These are phyloP conservation scores for Sphaerodactylus townsendi DNA, from an alignment of 2,113 vertebrate species.

Conservation along the genomic window DNA sequence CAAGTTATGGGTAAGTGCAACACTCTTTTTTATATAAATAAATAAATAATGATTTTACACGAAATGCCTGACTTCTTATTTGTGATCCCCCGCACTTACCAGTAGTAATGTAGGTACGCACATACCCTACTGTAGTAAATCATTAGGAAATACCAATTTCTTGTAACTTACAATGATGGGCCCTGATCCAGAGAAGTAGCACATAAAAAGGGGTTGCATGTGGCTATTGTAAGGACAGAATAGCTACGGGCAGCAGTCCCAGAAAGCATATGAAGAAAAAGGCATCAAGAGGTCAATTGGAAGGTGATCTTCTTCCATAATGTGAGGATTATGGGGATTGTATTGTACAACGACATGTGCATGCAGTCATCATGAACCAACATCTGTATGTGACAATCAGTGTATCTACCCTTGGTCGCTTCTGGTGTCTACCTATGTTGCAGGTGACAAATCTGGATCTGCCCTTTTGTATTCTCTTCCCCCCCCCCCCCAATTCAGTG, in stretches of 20 bases:
- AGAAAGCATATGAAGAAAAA: not conserved
- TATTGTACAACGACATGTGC: too few species aligned
- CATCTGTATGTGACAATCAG: not conserved
- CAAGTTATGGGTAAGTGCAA: too few species aligned
- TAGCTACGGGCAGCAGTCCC: too few species aligned
- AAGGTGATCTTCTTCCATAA: not conserved
- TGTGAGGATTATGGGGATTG: not conserved
- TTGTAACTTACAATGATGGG: not conserved
- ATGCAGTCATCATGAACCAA: not conserved
- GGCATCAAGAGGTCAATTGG: not conserved
- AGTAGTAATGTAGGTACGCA: not conserved
- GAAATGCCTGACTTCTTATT: not conserved
- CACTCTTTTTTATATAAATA: too few species aligned
- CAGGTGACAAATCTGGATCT: not conserved
- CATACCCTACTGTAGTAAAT: not conserved
- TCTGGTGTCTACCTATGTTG: not conserved
- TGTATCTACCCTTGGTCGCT: not conserved
- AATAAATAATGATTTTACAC: not conserved
- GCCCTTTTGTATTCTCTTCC: not conserved
- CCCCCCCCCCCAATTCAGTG: not conserved
- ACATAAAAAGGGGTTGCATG: not conserved
- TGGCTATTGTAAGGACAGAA: not conserved
- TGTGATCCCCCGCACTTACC: not conserved
- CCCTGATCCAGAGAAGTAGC: not conserved
- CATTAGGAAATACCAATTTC: not conserved